A percentile compares a stretch with the other conserved stretches of the same genome.
phyloP scores from a whole-genome alignment of 53 echinoderm and acorn worm genomes.

The Apostichopus leukothele region DNA sequence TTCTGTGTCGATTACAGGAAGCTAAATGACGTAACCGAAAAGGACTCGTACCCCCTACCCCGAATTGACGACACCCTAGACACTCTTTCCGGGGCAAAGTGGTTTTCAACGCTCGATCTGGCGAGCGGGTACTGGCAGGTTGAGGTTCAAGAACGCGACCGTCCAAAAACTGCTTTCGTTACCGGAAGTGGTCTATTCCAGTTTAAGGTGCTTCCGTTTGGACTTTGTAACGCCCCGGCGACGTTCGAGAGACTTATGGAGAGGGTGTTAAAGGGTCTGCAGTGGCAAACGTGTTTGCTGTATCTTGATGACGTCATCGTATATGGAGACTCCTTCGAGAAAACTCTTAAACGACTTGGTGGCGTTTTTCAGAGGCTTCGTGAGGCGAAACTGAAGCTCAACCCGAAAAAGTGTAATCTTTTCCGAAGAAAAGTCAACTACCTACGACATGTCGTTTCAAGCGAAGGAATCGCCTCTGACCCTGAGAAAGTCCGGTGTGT shows the following conservation, averaged over 20 bases:
- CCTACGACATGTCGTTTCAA: slow-evolving; percentile 26
- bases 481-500: slow-evolving; percentile 49
- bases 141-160: not conserved
- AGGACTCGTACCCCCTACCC: not conserved
- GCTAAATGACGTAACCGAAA: not conserved
- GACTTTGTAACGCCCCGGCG: not conserved
- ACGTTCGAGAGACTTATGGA: not conserved
- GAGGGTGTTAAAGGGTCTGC: not conserved
- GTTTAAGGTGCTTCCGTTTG: not conserved
- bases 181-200: not conserved
- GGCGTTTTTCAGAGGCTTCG: not conserved
- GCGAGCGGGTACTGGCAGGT: not conserved
- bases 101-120: not conserved
- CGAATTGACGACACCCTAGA: not conserved
- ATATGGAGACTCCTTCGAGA: not conserved
- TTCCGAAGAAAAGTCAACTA: not conserved
- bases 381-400: not conserved
- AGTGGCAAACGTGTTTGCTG: not conserved
- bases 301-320: slow-evolving; percentile 9
- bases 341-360: not conserved
- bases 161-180: not conserved
- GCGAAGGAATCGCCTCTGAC: slow-evolving; percentile 51
- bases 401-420: not conserved
- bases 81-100: not conserved
- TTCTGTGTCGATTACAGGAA: slow-evolving; percentile 3